Evolutionary conservation across 2,113 vertebrate species (phyloP).

Genomic region (Eulemur rufifrons): DNA sequence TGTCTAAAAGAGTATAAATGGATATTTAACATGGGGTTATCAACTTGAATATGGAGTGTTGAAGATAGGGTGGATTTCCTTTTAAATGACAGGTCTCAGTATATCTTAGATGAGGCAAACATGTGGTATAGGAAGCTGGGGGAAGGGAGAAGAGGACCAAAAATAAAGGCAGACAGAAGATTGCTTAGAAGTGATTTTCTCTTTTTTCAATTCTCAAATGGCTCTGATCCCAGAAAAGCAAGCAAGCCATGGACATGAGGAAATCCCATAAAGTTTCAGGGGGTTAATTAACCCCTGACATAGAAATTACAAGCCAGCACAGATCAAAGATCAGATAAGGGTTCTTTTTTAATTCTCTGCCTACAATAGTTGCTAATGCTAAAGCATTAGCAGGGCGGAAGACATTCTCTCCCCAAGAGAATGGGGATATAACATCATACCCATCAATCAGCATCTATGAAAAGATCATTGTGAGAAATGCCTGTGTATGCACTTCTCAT

Average conservation of each 20-base stretch:
- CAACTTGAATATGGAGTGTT: not conserved
- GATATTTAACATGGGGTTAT: not conserved
- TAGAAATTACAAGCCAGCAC: not conserved
- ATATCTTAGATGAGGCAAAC: not conserved
- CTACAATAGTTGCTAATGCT: not conserved
- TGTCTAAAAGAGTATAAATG: not conserved
- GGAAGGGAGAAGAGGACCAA: not conserved
- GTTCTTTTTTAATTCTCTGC: not conserved
- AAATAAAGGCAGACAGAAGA: not conserved
- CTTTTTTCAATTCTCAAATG: not conserved
- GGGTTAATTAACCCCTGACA: not conserved
- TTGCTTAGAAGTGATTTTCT: not conserved
- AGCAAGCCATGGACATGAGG: not conserved
- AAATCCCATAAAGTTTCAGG: not conserved
- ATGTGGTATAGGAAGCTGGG: not conserved
- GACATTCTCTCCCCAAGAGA: not conserved
- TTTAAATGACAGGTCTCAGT: not conserved
- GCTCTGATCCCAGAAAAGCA: not conserved
- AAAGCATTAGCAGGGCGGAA: conserved; percentile 33
- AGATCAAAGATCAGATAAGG: conserved; percentile 30
- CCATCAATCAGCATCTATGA: not conserved
- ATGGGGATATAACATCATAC: not conserved
- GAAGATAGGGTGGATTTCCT: not conserved
- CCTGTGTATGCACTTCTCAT: not conserved
- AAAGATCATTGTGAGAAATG: conserved; percentile 13